Conservation (phyloP, 2,113 vertebrate species). For the Hemichromis elongatus region DNA sequence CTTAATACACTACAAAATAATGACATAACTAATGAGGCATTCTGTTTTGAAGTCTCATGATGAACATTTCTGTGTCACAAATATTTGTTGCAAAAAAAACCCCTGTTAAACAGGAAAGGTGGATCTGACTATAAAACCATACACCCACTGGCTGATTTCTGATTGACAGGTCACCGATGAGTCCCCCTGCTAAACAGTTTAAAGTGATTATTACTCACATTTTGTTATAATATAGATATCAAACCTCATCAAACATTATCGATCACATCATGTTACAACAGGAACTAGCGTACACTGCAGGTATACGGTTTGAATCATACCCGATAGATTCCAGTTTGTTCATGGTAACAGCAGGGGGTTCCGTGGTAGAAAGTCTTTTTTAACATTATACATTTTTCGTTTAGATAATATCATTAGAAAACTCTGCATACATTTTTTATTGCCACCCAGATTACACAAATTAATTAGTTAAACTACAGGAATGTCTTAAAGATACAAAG, state of each 20-base stretch:
- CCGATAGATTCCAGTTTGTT: neutral
- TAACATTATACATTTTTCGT: neutral
- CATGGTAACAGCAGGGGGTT: neutral
- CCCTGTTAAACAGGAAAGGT: neutral
- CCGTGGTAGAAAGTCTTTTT: neutral
- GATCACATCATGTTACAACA: neutral
- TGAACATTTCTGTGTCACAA: neutral
- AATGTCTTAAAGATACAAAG: neutral
- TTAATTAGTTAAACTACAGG: neutral
- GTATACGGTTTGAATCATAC: neutral
- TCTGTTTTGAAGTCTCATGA: neutral
- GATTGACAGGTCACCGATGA: neutral
- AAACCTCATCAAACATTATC: neutral
- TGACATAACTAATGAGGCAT: neutral
- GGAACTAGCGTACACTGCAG: neutral
- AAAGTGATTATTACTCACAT: neutral
- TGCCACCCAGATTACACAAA: neutral
- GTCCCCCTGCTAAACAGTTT: neutral
- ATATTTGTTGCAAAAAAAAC: neutral
- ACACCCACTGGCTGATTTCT: neutral
- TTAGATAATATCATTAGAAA: accelerated
- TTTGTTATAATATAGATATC: neutral
- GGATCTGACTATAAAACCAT: neutral
- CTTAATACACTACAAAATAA: neutral
- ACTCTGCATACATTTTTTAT: neutral